Percentiles rank a stretch among this genome's conserved stretches.
Evolutionary conservation across 2,797 vertebrate genomes (phyloP).

Genomic region (Graptemys geographica): DNA sequence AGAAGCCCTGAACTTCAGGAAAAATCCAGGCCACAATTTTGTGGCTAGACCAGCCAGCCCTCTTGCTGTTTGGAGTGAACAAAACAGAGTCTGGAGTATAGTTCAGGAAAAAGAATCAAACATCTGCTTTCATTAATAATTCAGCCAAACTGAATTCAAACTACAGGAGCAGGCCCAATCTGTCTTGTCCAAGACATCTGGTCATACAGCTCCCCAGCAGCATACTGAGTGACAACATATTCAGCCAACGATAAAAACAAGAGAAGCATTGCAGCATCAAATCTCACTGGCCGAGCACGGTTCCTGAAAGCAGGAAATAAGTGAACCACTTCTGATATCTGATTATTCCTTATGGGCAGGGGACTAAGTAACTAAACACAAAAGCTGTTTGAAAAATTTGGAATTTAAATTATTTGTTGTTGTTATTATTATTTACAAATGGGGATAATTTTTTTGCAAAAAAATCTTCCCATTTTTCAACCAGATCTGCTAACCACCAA

Average conservation of each 20-base stretch:
- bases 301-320: neutral
- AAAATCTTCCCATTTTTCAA: neutral
- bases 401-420: neutral
- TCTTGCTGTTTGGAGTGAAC: slow-evolving; percentile 63
- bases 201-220: neutral
- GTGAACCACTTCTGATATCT: neutral
- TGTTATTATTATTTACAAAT: neutral
- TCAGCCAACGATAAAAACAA: neutral
- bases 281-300: neutral
- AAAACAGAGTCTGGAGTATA: slow-evolving; percentile 24
- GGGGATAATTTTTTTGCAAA: neutral
- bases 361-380: neutral
- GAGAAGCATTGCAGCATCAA: neutral
- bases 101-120: slow-evolving; percentile 52
- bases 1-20: slow-evolving; percentile 65
- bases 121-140: slow-evolving; percentile 51
- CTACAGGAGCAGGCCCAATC: rapidly evolving
- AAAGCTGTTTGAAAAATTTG: neutral
- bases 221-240: neutral
- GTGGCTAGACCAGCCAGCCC: slow-evolving; percentile 31
- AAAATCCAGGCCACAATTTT: slow-evolving; percentile 57
- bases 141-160: slow-evolving; percentile 19
- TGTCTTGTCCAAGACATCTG: neutral
- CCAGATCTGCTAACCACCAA: neutral
- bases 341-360: neutral